Conservation (phyloP, 2,888 invertebrate species). For the Cremastinae sp. region DNA sequence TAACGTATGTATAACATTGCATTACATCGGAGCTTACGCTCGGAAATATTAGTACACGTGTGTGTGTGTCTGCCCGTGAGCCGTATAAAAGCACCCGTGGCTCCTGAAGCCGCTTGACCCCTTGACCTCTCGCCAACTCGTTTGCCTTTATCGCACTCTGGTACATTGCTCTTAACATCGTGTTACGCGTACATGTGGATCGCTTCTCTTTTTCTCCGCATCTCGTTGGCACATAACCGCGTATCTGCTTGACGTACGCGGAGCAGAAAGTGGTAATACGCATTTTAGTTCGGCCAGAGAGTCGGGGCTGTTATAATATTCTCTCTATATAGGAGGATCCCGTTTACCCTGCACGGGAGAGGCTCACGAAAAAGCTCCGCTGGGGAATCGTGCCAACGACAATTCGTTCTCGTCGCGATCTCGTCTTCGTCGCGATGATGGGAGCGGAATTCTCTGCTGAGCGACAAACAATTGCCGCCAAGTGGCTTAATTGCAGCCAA, state of each 20-base stretch:
- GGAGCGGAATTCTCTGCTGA: conserved; percentile 80
- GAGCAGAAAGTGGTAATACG: conserved; percentile 35
- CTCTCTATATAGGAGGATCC: conserved; percentile 6
- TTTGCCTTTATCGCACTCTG: conserved; percentile 78
- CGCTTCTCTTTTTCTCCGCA: conserved; percentile 43
- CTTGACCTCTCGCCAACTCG: conserved; percentile 77
- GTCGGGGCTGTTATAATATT: too few relatives aligned
- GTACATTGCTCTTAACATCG: conserved; percentile 62
- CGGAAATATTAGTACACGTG: background rate
- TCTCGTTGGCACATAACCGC: conserved; percentile 1
- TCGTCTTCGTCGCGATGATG: conserved; percentile 66
- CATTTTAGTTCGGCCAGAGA: conserved; percentile 42
- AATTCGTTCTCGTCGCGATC: conserved; percentile 43
- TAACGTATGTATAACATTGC: conserved; percentile 27
- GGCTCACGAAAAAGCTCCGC: conserved; percentile 3
- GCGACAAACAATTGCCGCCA: conserved; percentile 81
- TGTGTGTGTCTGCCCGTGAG: conserved; percentile 24
- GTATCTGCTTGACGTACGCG: conserved; percentile 29
- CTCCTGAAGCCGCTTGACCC: conserved; percentile 78
- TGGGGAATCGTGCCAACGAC: conserved; percentile 43
- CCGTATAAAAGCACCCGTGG: conserved; percentile 63
- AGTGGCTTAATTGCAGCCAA: conserved; percentile 80
- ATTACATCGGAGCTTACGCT: background rate
- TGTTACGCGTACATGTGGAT: conserved; percentile 29
- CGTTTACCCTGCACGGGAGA: conserved; percentile 32